These are phyloP conservation scores for Tachysurus vachellii DNA, from an alignment of 2,113 vertebrate species.

Conservation along the genomic window DNA sequence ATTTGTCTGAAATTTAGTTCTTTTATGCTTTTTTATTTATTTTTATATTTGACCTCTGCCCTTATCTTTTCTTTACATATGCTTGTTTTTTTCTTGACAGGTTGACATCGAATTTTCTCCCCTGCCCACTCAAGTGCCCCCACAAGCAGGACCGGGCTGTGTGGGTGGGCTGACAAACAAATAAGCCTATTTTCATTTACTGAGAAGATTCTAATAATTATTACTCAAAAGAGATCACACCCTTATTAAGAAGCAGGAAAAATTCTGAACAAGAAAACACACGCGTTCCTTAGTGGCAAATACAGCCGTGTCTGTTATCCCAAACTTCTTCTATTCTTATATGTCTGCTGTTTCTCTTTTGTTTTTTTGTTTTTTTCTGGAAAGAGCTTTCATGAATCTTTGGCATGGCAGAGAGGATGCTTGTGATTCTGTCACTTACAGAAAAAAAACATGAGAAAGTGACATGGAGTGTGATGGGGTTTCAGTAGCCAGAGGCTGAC, in stretches of 20 bases:
- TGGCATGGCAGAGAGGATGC: conserved; percentile 26
- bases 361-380: neutral
- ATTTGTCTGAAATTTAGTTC: neutral
- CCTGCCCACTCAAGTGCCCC: conserved; percentile 36
- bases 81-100: conserved; percentile 35
- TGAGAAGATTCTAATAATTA: conserved; percentile 35
- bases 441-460: conserved; percentile 12
- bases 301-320: conserved; percentile 31
- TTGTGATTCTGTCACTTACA: conserved; percentile 26
- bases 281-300: conserved; percentile 4
- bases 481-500: conserved; percentile 22
- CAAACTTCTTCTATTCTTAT: conserved; percentile 35
- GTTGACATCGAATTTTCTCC: conserved; percentile 21
- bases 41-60: neutral
- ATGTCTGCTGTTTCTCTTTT: conserved; percentile 34
- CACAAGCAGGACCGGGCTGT: conserved; percentile 31
- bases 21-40: neutral
- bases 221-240: conserved; percentile 43
- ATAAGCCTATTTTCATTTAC: conserved; percentile 36
- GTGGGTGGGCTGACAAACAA: conserved; percentile 41
- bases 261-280: conserved; percentile 29
- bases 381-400: conserved; percentile 36
- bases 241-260: conserved; percentile 34
- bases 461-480: neutral
- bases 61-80: conserved; percentile 25